Evolutionary conservation across 2,113 vertebrate species (phyloP), one percentile per base, ranked within the genome.

Genomic region (Silurus asotus): DNA sequence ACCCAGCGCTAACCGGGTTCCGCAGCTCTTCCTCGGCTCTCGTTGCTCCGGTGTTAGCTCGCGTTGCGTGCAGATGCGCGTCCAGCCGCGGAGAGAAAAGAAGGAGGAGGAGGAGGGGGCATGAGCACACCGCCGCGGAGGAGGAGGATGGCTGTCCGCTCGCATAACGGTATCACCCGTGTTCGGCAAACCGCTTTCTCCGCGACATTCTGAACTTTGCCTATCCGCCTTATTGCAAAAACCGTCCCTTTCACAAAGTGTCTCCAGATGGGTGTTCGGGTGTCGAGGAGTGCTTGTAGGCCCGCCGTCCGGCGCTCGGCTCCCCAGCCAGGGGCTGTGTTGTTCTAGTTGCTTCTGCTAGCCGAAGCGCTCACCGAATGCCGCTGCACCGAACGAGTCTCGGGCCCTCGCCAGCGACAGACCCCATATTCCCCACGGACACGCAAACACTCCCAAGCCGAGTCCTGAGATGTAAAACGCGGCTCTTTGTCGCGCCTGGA

Each of bases 51-150:
- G 75, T 28, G 48, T 48, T 69, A 78, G 89, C 89, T 93, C 90
- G 90, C 89, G 90, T 88, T 81, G 51, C 56, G 14, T 87, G 87
- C 93, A 93, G 94, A 94, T 94, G 94, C 92, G 93, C 85, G 85
- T 93, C 90, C 93, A 92, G 92, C 84, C 74, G 87, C 77, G 86
- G 76, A 84, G 85, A 90, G 79, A 88, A 87, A 78, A 67, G 78
- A 81, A 83, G 58, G 62, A 89, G 87, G 79, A 45, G 76, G 59
- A 86, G 69, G 72, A 59, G 78, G 79, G 65, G n/a, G 48, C 55
- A 74, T 58, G 79, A 82, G 28, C 58, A 75, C 45, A 74, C 45
- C n/a, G 79, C 69, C 58, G 85, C 72, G 61, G 49, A 82, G 81
- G 51, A 70, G 89, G 84, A 88, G 91, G 93, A 94, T 94, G 93